Conservation (phyloP, 2,797 vertebrate species). For the Australoheros facetus region DNA sequence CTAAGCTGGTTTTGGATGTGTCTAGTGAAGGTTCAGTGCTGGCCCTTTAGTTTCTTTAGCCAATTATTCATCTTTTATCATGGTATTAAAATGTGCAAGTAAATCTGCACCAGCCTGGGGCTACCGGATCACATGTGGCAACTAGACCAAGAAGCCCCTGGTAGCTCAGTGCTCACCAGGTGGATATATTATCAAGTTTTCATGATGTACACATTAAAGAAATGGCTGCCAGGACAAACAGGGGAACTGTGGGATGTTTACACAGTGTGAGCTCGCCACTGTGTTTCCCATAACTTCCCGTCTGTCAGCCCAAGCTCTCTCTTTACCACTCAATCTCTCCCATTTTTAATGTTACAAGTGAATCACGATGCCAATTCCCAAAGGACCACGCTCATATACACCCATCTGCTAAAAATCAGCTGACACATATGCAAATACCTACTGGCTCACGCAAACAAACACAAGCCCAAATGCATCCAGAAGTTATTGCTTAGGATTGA, state of each 20-base stretch:
- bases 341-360: background rate
- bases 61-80: background rate
- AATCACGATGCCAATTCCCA: background rate
- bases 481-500: background rate
- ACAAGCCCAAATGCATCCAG: background rate
- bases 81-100: background rate
- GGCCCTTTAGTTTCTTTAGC: background rate
- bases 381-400: background rate
- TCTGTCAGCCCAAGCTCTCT: background rate
- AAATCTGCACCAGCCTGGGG: background rate
- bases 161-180: background rate
- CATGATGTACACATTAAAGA: background rate
- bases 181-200: background rate
- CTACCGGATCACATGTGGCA: too few relatives aligned
- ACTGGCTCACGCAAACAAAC: background rate
- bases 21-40: background rate
- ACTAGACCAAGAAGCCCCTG: background rate
- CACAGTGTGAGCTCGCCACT: background rate
- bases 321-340: background rate
- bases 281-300: background rate
- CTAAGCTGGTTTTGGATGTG: background rate
- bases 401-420: background rate
- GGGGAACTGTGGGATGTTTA: background rate
- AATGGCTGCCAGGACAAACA: background rate
- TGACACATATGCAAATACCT: background rate